Percentiles rank a stretch among this genome's conserved stretches.
Evolutionary conservation across 2,113 vertebrate genomes (phyloP).

Genomic region (Argyrosomus japonicus): DNA sequence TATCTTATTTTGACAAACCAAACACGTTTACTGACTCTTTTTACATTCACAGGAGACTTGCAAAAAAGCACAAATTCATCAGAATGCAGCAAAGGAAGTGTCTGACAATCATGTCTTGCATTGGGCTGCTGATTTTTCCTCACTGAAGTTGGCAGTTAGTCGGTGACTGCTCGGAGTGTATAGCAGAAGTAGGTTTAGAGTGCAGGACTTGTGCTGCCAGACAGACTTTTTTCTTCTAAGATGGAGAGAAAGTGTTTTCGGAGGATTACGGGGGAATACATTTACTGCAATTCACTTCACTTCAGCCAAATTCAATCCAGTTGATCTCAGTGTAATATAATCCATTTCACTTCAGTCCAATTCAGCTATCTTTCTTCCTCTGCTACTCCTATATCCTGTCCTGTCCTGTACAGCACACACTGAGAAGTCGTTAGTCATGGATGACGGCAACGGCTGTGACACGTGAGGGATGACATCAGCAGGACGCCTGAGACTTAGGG

Average conservation of each 20-base stretch:
- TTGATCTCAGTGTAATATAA: neutral
- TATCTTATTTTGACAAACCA: too few relatives aligned
- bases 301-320: neutral
- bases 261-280: neutral
- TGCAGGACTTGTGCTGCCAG: neutral
- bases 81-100: too few relatives aligned
- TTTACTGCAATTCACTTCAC: conserved; percentile 14
- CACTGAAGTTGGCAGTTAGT: neutral
- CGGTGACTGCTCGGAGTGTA: neutral
- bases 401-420: neutral
- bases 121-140: too few relatives aligned
- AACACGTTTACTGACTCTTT: too few relatives aligned
- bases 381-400: neutral
- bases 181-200: neutral
- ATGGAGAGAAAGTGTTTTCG: neutral
- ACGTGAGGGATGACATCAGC: neutral
- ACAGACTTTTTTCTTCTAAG: neutral
- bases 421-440: neutral
- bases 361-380: neutral
- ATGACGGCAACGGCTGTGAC: neutral
- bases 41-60: too few relatives aligned
- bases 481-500: neutral
- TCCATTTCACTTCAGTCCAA: neutral
- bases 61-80: too few relatives aligned
- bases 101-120: too few relatives aligned